Base-by-base conservation (phyloP, 2,797 vertebrate genomes). In the Enteromius treurensis region DNA sequence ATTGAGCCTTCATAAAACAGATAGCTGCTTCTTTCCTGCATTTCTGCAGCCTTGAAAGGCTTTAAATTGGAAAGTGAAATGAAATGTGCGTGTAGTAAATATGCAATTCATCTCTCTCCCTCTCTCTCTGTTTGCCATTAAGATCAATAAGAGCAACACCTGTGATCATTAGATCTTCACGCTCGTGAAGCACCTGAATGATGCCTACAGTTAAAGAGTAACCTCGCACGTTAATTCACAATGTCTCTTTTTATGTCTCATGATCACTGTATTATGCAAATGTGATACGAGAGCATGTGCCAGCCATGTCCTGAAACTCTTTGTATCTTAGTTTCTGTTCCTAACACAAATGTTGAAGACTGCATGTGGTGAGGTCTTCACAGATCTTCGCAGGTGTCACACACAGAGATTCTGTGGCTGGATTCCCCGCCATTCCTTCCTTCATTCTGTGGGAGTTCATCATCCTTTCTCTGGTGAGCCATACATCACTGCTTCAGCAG, bases 401-500 rank as follows among this genome's bases (percentile, higher is more conserved):
- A n/a, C 42, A 19, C 45, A 37, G 29, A 40, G 45, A 76, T 67
- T 60, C 7, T 60, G 29, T 49, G 40, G 51, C 45, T 0, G 23
- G 74, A 40, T 69, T 60, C 45, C 23, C 64, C 51, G 67, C 34
- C 34, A 34, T 84, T 84, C 77, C 76, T 67, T 80, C 74, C 76
- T 67, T 80, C 74, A 34, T 49, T 13, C 45, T 29, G 51, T 19
- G 19, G 15, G 60, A 71, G 78, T 74, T 55, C 83, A 83, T 88
- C 85, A 86, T 86, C 80, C 80, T 85, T 51, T 37, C 21, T 81
- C 17, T 23, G 64, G 80, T 32, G 55, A 70, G 70, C 13, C 82
- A 83, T 87, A 84, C 80, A 87, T 88, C 88, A 87, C 64, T 84
- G 79, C 68, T 81, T 47, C 32, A 77, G 65, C 60, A 15, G 49